A percentile compares a stretch with the other conserved stretches of the same genome.
Conservation (phyloP, 2,888 invertebrate species). For the Tetrapedia diversipes region DNA sequence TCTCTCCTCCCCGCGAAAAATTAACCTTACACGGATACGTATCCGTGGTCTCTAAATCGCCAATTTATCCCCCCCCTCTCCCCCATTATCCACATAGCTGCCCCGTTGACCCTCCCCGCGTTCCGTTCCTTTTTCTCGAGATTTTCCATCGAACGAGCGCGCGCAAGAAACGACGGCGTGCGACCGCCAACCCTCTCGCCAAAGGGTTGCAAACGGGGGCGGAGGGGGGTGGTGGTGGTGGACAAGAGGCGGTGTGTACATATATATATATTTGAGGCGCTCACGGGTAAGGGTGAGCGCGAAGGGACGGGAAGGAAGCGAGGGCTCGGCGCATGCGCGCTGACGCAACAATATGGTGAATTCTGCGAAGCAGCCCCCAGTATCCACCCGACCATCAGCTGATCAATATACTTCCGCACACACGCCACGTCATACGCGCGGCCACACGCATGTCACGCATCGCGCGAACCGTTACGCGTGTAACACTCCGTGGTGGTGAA, state of each 20-base stretch:
- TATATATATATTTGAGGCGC: too few relatives aligned
- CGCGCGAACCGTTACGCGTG: constrained; percentile 63
- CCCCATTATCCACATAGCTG: too few relatives aligned
- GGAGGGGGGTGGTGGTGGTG: too few relatives aligned
- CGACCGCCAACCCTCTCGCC: background rate
- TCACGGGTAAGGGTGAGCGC: constrained; percentile 24
- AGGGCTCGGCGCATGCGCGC: constrained; percentile 73
- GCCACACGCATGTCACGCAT: constrained; percentile 72
- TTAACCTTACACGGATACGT: background rate
- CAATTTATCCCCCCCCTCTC: background rate
- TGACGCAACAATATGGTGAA: constrained; percentile 77
- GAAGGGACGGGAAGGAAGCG: constrained; percentile 47
- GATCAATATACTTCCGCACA: constrained; percentile 78
- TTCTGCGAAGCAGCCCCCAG: constrained; percentile 80
- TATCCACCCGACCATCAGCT: constrained; percentile 82
- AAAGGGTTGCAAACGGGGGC: background rate
- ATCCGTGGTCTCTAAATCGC: constrained; percentile 15
- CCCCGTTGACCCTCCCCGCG: background rate
- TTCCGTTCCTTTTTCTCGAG: background rate
- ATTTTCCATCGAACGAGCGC: constrained; percentile 46
- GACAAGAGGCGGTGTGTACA: too few relatives aligned
- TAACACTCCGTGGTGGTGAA: constrained; percentile 33
- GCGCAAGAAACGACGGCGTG: constrained; percentile 20
- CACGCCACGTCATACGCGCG: constrained; percentile 72
- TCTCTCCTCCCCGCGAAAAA: too few relatives aligned